These are phyloP conservation scores for Tenualosa thibaudeaui DNA, from an alignment of 2,797 vertebrate genomes.

Conservation along the genomic window DNA sequence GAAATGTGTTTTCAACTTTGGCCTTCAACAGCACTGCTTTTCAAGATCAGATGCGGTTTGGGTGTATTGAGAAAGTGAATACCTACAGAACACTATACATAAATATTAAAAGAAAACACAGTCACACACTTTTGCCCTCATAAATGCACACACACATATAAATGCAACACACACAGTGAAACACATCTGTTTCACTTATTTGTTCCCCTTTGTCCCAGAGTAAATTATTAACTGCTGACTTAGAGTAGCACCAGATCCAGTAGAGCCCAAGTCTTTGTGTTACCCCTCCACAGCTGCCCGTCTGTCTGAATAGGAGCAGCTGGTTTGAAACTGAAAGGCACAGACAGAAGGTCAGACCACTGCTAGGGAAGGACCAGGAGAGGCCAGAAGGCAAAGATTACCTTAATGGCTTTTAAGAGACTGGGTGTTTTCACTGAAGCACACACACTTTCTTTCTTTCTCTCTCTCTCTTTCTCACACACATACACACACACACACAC, in stretches of 20 bases:
- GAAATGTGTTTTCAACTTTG: not conserved
- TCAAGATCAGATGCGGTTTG: not conserved
- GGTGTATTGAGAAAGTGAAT: not conserved
- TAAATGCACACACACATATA: not conserved
- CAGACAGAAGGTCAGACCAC: slow-evolving; percentile 35
- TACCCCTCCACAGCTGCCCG: slow-evolving; percentile 61
- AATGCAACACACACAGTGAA: not conserved
- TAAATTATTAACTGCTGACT: slow-evolving; percentile 7
- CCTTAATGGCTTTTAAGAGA: slow-evolving; percentile 2
- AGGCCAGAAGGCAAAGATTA: not conserved
- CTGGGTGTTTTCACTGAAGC: not conserved
- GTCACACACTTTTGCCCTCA: not conserved
- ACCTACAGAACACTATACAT: not conserved
- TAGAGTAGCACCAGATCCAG: not conserved
- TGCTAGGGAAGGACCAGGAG: not conserved
- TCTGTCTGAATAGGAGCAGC: slow-evolving; percentile 56
- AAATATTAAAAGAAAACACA: not conserved
- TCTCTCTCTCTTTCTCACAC: not conserved
- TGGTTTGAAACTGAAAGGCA: slow-evolving; percentile 67
- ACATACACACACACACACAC: not conserved
- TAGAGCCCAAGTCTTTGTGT: slow-evolving; percentile 42
- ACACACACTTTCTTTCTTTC: not conserved
- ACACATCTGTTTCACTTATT: slow-evolving; percentile 20
- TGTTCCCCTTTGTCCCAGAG: not conserved
- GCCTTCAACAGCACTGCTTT: not conserved